Evolutionary conservation across 1,140 invertebrate genomes (phyloP).

Genomic region (Meloidogyne exigua): DNA sequence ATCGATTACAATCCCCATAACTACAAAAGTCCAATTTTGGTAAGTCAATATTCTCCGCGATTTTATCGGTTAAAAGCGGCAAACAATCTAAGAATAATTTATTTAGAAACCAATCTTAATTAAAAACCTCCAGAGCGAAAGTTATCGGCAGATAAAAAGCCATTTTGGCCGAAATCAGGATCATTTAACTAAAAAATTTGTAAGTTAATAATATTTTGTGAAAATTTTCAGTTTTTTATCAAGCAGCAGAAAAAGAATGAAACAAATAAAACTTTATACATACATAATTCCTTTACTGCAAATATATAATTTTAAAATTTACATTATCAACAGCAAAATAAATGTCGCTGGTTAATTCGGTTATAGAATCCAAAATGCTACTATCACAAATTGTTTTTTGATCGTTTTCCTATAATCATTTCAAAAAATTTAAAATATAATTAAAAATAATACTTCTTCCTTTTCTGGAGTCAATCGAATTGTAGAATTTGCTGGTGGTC

Average conservation of each 20-base stretch:
- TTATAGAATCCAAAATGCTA: background rate
- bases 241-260: background rate
- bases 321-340: background rate
- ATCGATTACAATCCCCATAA: background rate
- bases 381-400: background rate
- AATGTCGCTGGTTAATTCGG: background rate
- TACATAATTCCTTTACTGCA: no score
- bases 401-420: background rate
- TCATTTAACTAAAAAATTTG: background rate
- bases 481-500: background rate
- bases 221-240: background rate
- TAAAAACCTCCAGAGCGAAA: background rate
- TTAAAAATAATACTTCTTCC: background rate
- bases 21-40: background rate
- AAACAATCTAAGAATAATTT: background rate
- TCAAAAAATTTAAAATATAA: background rate
- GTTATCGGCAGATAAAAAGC: background rate
- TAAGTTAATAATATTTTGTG: background rate
- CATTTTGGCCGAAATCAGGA: background rate
- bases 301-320: background rate
- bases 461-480: slow-evolving; percentile 4
- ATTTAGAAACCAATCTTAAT: background rate
- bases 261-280: no score
- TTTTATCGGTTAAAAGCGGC: background rate
- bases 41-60: background rate